Percentiles rank a stretch among this genome's conserved stretches.
phyloP scores from a whole-genome alignment of 2,797 vertebrate genomes.

The Cephalopachus bancanus region DNA sequence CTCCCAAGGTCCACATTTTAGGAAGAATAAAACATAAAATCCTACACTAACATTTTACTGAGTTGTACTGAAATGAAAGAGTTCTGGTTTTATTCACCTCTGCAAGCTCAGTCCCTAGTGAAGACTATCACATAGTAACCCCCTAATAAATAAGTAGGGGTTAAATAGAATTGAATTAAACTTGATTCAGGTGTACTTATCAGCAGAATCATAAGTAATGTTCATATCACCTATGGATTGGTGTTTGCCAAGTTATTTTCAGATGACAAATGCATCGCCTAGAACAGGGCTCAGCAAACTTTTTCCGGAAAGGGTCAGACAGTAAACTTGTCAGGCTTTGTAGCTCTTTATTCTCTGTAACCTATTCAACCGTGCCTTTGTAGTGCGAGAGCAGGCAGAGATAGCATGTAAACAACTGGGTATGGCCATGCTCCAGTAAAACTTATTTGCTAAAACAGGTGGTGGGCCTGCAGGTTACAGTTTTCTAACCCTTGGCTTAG shows the following conservation, averaged over 20 bases:
- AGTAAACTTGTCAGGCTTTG: background rate
- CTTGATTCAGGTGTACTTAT: background rate
- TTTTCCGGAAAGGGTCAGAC: background rate
- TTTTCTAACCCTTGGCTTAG: background rate
- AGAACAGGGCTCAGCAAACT: too few relatives aligned
- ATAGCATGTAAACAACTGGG: background rate
- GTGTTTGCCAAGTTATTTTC: background rate
- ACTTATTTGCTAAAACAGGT: background rate
- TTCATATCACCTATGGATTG: background rate
- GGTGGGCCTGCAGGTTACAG: background rate
- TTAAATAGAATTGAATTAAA: background rate
- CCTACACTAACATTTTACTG: background rate
- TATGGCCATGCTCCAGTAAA: background rate
- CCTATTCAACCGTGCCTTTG: background rate
- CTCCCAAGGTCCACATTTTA: background rate
- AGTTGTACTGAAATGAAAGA: background rate
- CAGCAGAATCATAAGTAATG: background rate
- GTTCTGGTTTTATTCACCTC: background rate
- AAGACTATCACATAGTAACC: too few relatives aligned
- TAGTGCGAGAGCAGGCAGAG: background rate
- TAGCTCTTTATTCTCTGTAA: background rate
- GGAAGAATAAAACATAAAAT: background rate
- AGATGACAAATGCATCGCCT: background rate
- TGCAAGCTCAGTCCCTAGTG: background rate
- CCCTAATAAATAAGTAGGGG: background rate